Base-by-base conservation (phyloP, 2,888 invertebrate species). In the Xanthia icteritia region DNA sequence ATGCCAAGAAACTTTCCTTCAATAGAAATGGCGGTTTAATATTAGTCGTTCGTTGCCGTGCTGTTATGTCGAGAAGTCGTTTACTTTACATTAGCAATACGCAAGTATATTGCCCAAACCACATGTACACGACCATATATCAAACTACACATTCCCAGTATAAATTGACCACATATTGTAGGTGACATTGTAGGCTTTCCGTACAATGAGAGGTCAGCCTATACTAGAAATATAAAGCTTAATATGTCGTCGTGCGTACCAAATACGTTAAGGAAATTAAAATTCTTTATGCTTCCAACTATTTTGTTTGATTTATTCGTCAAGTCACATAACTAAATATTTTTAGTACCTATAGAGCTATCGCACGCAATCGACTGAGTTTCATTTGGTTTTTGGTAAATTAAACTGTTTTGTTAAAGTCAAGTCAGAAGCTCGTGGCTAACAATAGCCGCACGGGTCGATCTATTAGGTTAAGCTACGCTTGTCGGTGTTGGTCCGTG, bases 11-110 rank as follows among this genome's bases (percentile, higher is more conserved):
- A 77, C 72, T 81, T 73, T 42, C n/a, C 20, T 23, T 77, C 64
- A 77, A 72, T 51, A 69, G 65, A 65, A 81, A 76, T 61, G 51
- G 61, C 45, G 61, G 60, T 78, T 60, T 58, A 72, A 80, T 88
- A 86, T 82, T 77, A 83, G 80, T 79, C 84, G 68, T 73, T 45
- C 31, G 48, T 20, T 61, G n/a, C 60, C 78, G 39, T 78, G 75
- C 48, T 42, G 68, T 69, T 68, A 65, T 70, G 81, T 87, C 73
- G 72, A 63, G 75, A 86, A 81, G 83, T 88, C 91, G 88, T 91
- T 91, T 86, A 83, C 76, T 84, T 87, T 77, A 81, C 89, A 90
- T 92, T 89, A 86, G 76, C 51, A 51, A 79, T 77, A 81, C 54
- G 39, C 60, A 66, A 65, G 60, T 69, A 75, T 67, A 83, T 82